phyloP scores from a whole-genome alignment of 2,888 invertebrate genomes.

The Hirudinaria manillensis region DNA sequence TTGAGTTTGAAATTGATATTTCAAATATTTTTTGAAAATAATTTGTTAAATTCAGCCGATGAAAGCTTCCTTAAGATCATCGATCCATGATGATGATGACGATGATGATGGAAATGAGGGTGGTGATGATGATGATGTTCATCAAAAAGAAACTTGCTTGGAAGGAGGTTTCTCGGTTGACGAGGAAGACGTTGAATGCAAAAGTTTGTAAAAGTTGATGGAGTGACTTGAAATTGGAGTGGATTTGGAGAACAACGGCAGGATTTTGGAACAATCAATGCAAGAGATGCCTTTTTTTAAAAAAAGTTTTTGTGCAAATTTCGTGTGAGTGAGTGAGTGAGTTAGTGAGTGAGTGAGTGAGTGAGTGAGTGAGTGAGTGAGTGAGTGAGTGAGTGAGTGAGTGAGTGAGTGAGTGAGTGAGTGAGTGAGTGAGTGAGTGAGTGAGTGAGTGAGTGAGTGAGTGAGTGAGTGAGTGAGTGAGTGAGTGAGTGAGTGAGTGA shows the following conservation, averaged over 20 bases:
- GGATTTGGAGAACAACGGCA: too few species aligned
- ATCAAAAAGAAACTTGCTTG: too few species aligned
- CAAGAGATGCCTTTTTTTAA: neutral
- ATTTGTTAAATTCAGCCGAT: too few species aligned
- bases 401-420: conserved; percentile 12
- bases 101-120: neutral
- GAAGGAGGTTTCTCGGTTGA: too few species aligned
- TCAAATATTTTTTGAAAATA: too few species aligned
- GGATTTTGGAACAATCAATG: too few species aligned
- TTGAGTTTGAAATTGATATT: too few species aligned
- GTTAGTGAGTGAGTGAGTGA: conserved; percentile 24
- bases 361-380: conserved; percentile 20
- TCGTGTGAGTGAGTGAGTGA: conserved; percentile 1
- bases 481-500: conserved; percentile 16
- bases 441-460: conserved; percentile 16
- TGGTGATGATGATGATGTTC: conserved; percentile 5
- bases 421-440: conserved; percentile 13
- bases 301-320: neutral
- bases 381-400: conserved; percentile 13
- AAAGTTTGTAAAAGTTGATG: too few species aligned
- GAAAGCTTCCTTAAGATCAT: too few species aligned
- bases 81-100: neutral
- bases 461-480: conserved; percentile 17
- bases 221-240: too few species aligned
- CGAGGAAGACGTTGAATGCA: too few species aligned